phyloP scores from a whole-genome alignment of 2,888 invertebrate genomes.

The Aphidoletes aphidimyza region DNA sequence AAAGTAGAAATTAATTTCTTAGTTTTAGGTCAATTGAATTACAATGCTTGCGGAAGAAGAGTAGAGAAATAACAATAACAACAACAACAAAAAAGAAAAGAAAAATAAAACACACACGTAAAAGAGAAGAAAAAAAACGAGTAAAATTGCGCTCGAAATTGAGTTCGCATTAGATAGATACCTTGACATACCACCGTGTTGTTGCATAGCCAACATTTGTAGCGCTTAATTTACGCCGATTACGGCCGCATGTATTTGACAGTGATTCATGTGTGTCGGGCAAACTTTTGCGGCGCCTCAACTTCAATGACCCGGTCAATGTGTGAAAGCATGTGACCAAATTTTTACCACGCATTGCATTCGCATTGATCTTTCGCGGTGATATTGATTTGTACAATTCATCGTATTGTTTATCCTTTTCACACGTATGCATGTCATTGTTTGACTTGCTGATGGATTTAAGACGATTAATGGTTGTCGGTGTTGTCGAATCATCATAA shows the following conservation, averaged over 20 bases:
- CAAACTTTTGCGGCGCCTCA: conserved; percentile 8
- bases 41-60: neutral
- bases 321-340: conserved; percentile 64
- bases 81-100: no score
- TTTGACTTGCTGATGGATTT: conserved; percentile 47
- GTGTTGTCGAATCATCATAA: neutral
- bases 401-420: conserved; percentile 7
- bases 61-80: neutral
- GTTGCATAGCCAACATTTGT: conserved; percentile 62
- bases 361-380: conserved; percentile 40
- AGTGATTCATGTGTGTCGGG: neutral
- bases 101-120: no score
- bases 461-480: neutral
- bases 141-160: neutral
- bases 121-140: neutral
- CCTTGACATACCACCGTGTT: conserved; percentile 79
- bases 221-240: conserved; percentile 57
- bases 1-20: no score
- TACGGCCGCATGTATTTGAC: conserved; percentile 14
- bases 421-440: neutral
- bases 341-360: conserved; percentile 57
- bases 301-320: conserved; percentile 61
- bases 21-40: no score
- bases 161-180: conserved; percentile 64
- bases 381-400: conserved; percentile 44